A percentile compares a stretch with the other conserved stretches of the same genome.
Conservation (phyloP, 2,797 vertebrate genomes). For the Takifugu rubripes region DNA sequence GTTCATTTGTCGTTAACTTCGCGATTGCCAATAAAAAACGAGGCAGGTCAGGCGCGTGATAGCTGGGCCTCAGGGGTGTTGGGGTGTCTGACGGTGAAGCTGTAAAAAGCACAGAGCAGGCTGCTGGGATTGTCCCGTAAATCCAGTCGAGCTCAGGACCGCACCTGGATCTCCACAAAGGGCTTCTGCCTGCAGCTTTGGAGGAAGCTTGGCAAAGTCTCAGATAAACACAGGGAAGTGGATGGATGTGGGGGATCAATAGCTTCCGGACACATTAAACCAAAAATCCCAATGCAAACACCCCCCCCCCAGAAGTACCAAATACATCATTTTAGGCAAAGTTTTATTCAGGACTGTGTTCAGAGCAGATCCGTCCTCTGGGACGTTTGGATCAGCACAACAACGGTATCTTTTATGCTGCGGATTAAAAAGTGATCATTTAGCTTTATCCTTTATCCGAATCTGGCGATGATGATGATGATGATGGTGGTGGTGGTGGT, state of each 20-base stretch:
- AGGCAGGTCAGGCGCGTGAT: too few relatives aligned
- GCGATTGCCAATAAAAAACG: too few relatives aligned
- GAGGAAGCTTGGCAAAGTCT: conserved; percentile 6
- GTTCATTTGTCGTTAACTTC: too few relatives aligned
- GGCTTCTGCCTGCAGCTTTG: conserved; percentile 8
- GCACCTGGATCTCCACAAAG: conserved; percentile 15
- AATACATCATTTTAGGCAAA: not conserved
- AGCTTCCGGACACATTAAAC: conserved; percentile 14
- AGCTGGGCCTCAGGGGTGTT: not conserved
- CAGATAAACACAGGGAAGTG: conserved; percentile 19
- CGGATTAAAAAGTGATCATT: too few relatives aligned
- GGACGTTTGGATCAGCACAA: not conserved
- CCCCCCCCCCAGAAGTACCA: not conserved
- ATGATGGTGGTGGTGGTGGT: too few relatives aligned
- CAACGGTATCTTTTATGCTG: not conserved
- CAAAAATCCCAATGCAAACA: not conserved
- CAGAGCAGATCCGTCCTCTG: not conserved
- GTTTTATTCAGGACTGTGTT: not conserved
- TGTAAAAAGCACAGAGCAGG: conserved; percentile 10
- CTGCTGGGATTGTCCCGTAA: conserved; percentile 17
- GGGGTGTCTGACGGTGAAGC: conserved; percentile 1
- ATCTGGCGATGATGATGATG: too few relatives aligned
- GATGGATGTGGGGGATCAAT: conserved; percentile 23
- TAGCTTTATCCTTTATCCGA: too few relatives aligned
- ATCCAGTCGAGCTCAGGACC: conserved; percentile 10